Evolutionary conservation across 2,797 vertebrate species (phyloP).

Genomic region (Macropus fuliginosus): DNA sequence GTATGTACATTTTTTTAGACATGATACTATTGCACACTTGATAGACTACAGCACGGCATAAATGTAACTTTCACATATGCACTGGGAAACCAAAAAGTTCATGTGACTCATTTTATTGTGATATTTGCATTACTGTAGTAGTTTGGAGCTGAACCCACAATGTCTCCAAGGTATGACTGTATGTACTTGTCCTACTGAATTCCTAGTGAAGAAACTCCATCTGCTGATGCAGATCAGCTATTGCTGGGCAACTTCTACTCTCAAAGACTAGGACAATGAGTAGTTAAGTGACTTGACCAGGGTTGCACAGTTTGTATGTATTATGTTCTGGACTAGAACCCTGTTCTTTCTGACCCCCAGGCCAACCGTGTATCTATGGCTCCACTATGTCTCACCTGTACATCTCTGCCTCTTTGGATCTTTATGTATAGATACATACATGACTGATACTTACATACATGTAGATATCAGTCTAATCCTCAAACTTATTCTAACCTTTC

Average conservation of each 20-base stretch:
- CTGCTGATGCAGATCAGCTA: not conserved
- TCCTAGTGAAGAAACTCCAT: not conserved
- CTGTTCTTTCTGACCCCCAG: not conserved
- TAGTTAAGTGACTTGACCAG: not conserved
- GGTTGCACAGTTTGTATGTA: not conserved
- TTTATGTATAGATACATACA: not conserved
- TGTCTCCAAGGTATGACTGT: not conserved
- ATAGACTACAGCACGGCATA: not conserved
- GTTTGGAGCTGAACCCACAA: not conserved
- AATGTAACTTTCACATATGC: not conserved
- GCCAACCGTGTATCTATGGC: not conserved
- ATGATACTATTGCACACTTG: not conserved
- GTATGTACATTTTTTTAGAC: not conserved
- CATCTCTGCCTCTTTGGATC: not conserved
- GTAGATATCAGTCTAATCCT: not conserved
- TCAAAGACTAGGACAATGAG: not conserved
- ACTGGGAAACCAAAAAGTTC: not conserved
- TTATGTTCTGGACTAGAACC: not conserved
- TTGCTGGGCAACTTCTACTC: not conserved
- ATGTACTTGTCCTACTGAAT: not conserved
- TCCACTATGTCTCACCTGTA: not conserved
- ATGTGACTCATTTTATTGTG: not conserved
- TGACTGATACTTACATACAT: not conserved
- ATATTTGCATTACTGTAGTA: not conserved
- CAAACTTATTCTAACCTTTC: not conserved